Percentiles rank a stretch among this genome's conserved stretches.
Conservation (phyloP, 1,140 invertebrate species). For the Heterodera carotae region DNA sequence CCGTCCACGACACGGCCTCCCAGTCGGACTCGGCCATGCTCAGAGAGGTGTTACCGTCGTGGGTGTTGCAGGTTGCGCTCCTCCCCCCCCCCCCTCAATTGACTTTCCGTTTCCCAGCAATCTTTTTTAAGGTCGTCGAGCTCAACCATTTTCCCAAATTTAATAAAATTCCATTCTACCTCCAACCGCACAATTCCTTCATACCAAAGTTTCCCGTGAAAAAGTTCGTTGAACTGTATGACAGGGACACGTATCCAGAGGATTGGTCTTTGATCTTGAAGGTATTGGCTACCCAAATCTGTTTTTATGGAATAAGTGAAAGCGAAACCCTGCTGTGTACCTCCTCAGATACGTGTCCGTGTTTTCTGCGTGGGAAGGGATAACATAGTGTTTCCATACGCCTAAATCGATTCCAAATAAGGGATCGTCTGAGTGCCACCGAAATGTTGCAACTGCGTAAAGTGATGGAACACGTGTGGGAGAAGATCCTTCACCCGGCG, state of each 20-base stretch:
- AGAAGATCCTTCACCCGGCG: conserved; percentile 88
- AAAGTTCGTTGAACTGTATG: conserved; percentile 77
- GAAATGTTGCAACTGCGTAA: conserved; percentile 98
- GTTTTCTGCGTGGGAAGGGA: conserved; percentile 5
- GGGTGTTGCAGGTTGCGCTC: conserved; percentile 77
- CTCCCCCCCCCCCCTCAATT: no score
- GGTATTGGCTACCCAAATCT: no score
- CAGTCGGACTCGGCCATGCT: conserved; percentile 89
- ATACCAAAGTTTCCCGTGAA: conserved; percentile 83
- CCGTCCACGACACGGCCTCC: conserved; percentile 89
- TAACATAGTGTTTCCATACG: no score
- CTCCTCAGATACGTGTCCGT: background rate
- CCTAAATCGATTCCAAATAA: conserved; percentile 66
- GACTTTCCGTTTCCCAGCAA: no score
- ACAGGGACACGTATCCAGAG: no score
- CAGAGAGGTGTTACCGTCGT: conserved; percentile 89
- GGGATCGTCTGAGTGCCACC: conserved; percentile 93
- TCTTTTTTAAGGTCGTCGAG: conserved; percentile 45
- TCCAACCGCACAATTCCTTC: conserved; percentile 85
- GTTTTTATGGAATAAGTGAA: no score
- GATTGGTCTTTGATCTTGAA: no score
- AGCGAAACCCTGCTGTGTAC: no score
- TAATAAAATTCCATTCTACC: conserved; percentile 94
- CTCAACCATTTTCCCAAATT: conserved; percentile 88
- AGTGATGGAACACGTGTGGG: conserved; percentile 98